phyloP scores from a whole-genome alignment of 2,797 vertebrate genomes.

The Notolabrus celidotus region DNA sequence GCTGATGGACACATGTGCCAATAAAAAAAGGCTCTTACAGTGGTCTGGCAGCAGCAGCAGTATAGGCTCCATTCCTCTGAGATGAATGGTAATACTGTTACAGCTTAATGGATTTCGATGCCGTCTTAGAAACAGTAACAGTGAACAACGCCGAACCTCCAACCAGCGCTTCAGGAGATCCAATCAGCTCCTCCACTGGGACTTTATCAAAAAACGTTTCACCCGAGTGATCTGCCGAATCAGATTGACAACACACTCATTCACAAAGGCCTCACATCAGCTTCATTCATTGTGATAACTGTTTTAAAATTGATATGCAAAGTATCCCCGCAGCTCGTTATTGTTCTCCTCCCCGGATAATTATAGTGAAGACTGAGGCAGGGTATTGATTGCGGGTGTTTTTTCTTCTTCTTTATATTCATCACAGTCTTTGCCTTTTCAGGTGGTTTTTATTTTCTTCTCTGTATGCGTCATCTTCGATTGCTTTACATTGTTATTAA shows the following conservation, averaged over 20 bases:
- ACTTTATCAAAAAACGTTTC: constrained; percentile 62
- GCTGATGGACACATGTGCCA: constrained; percentile 49
- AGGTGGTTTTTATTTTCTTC: neutral
- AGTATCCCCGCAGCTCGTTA: constrained; percentile 60
- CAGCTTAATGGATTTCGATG: constrained; percentile 68
- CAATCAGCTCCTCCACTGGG: constrained; percentile 57
- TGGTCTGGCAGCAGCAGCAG: constrained; percentile 22
- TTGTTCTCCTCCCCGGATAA: constrained; percentile 58
- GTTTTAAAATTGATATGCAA: constrained; percentile 70
- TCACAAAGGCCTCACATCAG: constrained; percentile 59
- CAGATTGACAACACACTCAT: constrained; percentile 53
- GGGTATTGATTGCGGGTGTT: constrained; percentile 62
- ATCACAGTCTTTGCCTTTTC: constrained; percentile 16
- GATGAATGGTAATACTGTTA: constrained; percentile 58
- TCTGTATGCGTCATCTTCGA: constrained; percentile 25
- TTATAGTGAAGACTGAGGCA: constrained; percentile 58
- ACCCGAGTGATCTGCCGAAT: constrained; percentile 47
- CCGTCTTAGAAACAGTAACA: constrained; percentile 44
- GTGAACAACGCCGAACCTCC: constrained; percentile 27
- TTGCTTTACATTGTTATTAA: constrained; percentile 30
- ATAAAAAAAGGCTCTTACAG: constrained; percentile 28
- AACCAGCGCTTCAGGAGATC: constrained; percentile 58
- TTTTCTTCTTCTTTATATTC: constrained; percentile 13
- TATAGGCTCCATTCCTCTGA: constrained; percentile 23
- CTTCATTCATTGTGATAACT: constrained; percentile 57